Evolutionary conservation across 2,888 invertebrate species (phyloP).

Genomic region (Hypsopygia costalis): DNA sequence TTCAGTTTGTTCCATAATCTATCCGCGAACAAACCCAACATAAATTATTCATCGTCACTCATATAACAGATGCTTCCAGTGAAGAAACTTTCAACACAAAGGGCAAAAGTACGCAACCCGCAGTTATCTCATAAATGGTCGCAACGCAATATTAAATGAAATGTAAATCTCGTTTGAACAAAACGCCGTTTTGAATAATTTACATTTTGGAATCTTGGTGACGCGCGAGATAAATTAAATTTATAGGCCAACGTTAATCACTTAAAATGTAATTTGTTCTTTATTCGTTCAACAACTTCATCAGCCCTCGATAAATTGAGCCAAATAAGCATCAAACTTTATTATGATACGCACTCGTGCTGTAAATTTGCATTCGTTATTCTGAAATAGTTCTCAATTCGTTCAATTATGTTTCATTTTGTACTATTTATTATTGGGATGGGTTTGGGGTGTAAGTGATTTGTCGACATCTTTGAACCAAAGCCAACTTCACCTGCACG

Average conservation of each 20-base stretch:
- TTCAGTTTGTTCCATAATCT: too few species aligned
- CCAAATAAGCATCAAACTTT: background rate
- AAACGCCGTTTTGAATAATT: constrained; percentile 29
- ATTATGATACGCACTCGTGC: background rate
- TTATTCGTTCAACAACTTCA: constrained; percentile 26
- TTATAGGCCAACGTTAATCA: constrained; percentile 32
- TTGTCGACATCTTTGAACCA: too few species aligned
- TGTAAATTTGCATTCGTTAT: constrained; percentile 1
- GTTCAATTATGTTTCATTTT: background rate
- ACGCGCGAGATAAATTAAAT: constrained; percentile 30
- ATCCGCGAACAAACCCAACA: background rate
- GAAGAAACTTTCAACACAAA: background rate
- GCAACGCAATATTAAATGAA: constrained; percentile 17
- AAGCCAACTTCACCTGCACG: too few species aligned
- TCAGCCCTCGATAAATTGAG: constrained; percentile 6
- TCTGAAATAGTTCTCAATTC: background rate
- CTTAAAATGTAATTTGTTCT: constrained; percentile 28
- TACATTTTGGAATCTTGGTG: constrained; percentile 28
- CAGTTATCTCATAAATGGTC: background rate
- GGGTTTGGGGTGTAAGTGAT: too few species aligned
- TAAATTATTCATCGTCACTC: constrained; percentile 4
- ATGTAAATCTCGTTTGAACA: constrained; percentile 23
- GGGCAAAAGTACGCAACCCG: background rate
- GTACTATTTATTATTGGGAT: too few species aligned
- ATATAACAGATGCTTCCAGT: background rate